phyloP scores from a whole-genome alignment of 1,140 invertebrate genomes.

The Daktulosphaira vitifoliae region DNA sequence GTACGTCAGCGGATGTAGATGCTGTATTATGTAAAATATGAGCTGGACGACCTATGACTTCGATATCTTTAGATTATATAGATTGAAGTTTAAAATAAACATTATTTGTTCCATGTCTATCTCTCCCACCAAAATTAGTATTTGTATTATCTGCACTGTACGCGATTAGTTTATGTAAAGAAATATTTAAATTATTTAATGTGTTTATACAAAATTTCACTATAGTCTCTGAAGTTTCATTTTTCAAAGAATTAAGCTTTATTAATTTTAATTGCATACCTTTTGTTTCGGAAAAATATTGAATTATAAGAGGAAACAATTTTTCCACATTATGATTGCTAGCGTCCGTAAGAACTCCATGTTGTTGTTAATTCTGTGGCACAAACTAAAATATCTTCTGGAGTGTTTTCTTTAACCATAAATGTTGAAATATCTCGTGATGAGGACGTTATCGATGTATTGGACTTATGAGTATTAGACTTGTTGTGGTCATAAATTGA shows the following conservation, averaged over 20 bases:
- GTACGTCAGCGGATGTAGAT: constrained; percentile 36
- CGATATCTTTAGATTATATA: constrained; percentile 33
- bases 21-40: constrained; percentile 40
- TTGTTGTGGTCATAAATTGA: constrained; percentile 18
- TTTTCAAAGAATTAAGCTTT: constrained; percentile 36
- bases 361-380: constrained; percentile 37
- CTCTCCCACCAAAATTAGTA: constrained; percentile 40
- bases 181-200: constrained; percentile 34
- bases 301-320: constrained; percentile 38
- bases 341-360: constrained; percentile 36
- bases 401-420: constrained; percentile 1
- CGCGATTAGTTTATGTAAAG: constrained; percentile 39
- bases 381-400: constrained; percentile 19
- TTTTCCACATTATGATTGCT: constrained; percentile 38
- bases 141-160: constrained; percentile 41
- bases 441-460: neutral
- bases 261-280: constrained; percentile 39
- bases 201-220: constrained; percentile 11
- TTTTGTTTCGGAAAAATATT: constrained; percentile 37
- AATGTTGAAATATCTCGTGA: neutral
- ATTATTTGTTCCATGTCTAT: constrained; percentile 37
- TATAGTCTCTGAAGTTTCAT: constrained; percentile 19
- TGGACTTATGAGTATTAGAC: constrained; percentile 9
- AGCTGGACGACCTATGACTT: constrained; percentile 36
- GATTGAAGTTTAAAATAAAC: constrained; percentile 38